Conservation (phyloP, 2,888 invertebrate genomes). For the Drosophila nr. medialis region DNA sequence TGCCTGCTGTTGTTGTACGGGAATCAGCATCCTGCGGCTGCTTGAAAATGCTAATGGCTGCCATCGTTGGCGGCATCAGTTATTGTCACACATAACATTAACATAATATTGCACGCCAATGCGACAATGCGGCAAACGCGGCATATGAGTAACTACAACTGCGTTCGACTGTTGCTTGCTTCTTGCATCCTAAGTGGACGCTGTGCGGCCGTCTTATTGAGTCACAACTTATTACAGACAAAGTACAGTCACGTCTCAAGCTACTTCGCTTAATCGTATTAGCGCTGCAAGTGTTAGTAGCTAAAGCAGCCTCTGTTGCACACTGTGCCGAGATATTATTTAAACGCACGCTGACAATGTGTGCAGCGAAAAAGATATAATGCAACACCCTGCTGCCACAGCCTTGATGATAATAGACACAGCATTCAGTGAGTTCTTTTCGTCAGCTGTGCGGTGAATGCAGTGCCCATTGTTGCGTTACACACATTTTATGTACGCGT, state of each 20-base stretch:
- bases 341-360: conserved; percentile 48
- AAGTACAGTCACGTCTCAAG: neutral
- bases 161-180: conserved; percentile 8
- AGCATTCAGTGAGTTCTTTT: conserved; percentile 32
- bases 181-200: conserved; percentile 56
- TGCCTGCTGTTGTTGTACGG: neutral
- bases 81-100: conserved; percentile 82
- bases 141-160: conserved; percentile 44
- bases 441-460: conserved; percentile 27
- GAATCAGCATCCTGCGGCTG: conserved; percentile 16
- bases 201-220: neutral
- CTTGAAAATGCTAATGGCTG: conserved; percentile 75
- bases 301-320: conserved; percentile 4
- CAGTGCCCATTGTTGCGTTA: conserved; percentile 56
- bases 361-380: conserved; percentile 68
- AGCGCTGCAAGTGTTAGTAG: conserved; percentile 6
- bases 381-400: conserved; percentile 13
- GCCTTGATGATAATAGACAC: conserved; percentile 11
- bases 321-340: conserved; percentile 21
- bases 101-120: conserved; percentile 82
- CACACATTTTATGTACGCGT: neutral
- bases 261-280: conserved; percentile 30
- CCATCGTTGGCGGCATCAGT: conserved; percentile 51
- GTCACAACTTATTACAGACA: conserved; percentile 16
- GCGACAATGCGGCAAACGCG: conserved; percentile 32